These are phyloP conservation scores for Halcyon badia DNA, from an alignment of 2,797 vertebrate genomes.

Conservation along the genomic window DNA sequence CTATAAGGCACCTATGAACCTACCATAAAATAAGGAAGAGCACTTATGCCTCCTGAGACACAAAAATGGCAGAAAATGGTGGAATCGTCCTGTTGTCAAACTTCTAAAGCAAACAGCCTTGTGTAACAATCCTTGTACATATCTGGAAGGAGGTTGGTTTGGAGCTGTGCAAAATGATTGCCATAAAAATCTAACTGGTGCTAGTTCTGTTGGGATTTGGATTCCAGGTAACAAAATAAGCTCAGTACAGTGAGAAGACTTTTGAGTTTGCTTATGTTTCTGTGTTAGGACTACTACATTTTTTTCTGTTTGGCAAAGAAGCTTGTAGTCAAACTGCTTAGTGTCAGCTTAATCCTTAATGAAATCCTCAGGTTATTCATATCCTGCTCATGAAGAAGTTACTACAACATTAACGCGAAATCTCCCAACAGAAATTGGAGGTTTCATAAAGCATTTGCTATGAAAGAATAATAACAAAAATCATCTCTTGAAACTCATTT, in stretches of 20 bases:
- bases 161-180: neutral
- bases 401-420: neutral
- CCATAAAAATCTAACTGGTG: neutral
- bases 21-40: rapidly evolving
- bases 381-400: neutral
- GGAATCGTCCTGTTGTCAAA: neutral
- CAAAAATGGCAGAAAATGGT: rapidly evolving
- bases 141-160: neutral
- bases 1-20: rapidly evolving
- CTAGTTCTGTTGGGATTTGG: neutral
- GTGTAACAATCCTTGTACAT: neutral
- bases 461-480: neutral
- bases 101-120: neutral
- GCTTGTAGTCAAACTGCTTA: neutral
- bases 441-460: conserved; percentile 28
- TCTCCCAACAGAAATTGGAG: conserved; percentile 17
- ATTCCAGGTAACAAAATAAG: neutral
- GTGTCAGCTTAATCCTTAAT: conserved; percentile 23
- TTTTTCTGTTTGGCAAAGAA: neutral
- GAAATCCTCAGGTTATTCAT: conserved; percentile 2
- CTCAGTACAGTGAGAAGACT: neutral
- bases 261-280: neutral
- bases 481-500: neutral
- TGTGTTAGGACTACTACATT: neutral
- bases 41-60: neutral